These are phyloP conservation scores for Molanna angustata DNA, from an alignment of 2,888 invertebrate genomes.

Conservation along the genomic window DNA sequence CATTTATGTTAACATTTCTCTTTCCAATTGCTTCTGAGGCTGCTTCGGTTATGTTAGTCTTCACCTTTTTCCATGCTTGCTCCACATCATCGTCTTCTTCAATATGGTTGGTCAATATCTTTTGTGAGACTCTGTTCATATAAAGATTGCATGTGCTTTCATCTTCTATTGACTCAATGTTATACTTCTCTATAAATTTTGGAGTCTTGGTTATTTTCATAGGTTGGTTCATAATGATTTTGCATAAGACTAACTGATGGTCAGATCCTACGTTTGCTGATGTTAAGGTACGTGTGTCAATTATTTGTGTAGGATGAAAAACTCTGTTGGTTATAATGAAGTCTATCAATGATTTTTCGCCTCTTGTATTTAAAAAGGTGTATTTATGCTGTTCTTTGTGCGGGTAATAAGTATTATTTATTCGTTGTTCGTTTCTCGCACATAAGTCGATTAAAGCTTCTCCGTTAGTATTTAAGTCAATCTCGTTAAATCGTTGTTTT, in stretches of 20 bases:
- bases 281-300: conserved; percentile 21
- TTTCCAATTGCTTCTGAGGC: conserved; percentile 7
- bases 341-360: conserved; percentile 23
- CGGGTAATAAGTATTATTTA: conserved; percentile 26
- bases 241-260: conserved; percentile 22
- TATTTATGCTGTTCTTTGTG: conserved; percentile 26
- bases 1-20: conserved; percentile 8
- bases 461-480: conserved; percentile 18
- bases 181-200: conserved; percentile 6
- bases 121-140: conserved; percentile 12
- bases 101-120: conserved; percentile 8
- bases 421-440: conserved; percentile 11
- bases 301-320: conserved; percentile 17
- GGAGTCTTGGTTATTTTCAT: conserved; percentile 1
- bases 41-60: conserved; percentile 1
- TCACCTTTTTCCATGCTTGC: conserved; percentile 1
- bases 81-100: conserved; percentile 5
- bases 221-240: conserved; percentile 15
- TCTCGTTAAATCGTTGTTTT: conserved; percentile 27
- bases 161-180: conserved; percentile 19
- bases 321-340: conserved; percentile 24
- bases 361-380: conserved; percentile 25
- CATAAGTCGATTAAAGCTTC: conserved; percentile 24
- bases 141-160: conserved; percentile 14
- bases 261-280: conserved; percentile 24